Base-by-base conservation (phyloP, 2,797 vertebrate genomes). In the Onychomys torridus region DNA sequence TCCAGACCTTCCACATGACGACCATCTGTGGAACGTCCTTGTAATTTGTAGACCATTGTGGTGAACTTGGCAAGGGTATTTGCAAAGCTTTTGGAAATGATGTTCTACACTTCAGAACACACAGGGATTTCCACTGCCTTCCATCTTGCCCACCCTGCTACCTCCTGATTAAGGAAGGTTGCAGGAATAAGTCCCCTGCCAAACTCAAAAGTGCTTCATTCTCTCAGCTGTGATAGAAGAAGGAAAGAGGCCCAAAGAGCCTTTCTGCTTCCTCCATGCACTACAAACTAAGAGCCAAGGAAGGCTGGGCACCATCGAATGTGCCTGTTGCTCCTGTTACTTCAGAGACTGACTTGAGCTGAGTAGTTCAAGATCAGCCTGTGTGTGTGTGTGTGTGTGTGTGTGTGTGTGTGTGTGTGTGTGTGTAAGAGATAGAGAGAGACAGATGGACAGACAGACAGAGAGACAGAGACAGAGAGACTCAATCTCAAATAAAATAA, bases 51-150 rank as follows among this genome's bases (percentile, higher is more conserved):
- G 79, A 27, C 43, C 88, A 29, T 92, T 32, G 12, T 43, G 61
- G 76, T 52, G 34, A 73, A 91, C 17, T n/a, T 75, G 49, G 23
- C 63, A 9, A 87, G 78, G 76, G 63, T 84, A 75, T 93, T 85
- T 82, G 71, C 2, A 89, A 90, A 81, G 77, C 6, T 40, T 92
- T 95, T 32, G 63, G 52, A 89, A 79, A 43, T 23, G 27, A 75
- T 49, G 19, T 34, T 65, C 92, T 59, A 75, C 11, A 37, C 23
- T 55, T 85, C 4, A 23, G 17, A 63, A 14, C 13, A 40, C 29
- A 21, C 8, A 29, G n/a, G 43, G 52, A 19, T 87, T 87, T 92
- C 81, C 25, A 16, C 27, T 27, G 34, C 8, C 43, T 82, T 71
- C 49, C 9, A n/a, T 78, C 69, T 55, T 61, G 61, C 52, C 63